A percentile compares a stretch with the other conserved stretches of the same genome.
Evolutionary conservation across 2,888 invertebrate species (phyloP).

Genomic region (Caradrina clavipalpis): DNA sequence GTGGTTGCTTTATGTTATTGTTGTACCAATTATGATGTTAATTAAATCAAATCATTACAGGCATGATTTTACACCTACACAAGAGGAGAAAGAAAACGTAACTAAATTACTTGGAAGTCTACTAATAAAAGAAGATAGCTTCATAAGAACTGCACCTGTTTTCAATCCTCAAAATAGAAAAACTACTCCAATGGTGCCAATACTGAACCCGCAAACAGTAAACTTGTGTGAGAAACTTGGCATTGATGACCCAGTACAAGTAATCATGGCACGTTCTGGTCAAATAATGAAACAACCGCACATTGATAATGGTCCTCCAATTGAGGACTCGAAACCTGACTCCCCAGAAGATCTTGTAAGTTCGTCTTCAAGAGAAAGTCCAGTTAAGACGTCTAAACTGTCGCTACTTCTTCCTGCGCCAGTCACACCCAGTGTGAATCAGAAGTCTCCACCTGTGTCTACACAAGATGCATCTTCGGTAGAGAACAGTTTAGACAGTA

Average conservation of each 20-base stretch:
- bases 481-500: conserved; percentile 69
- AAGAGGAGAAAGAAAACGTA: conserved; percentile 93
- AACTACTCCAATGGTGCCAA: conserved; percentile 85
- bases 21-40: background rate
- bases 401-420: conserved; percentile 80
- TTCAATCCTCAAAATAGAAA: conserved; percentile 86
- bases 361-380: conserved; percentile 49
- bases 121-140: conserved; percentile 93
- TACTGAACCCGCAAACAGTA: conserved; percentile 93
- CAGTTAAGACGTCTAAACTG: conserved; percentile 78
- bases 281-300: conserved; percentile 78
- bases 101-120: conserved; percentile 92
- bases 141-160: conserved; percentile 93
- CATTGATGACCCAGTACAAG: conserved; percentile 95
- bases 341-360: conserved; percentile 3
- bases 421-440: conserved; percentile 77
- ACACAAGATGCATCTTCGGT: conserved; percentile 69
- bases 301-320: conserved; percentile 34
- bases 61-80: conserved; percentile 93
- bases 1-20: background rate
- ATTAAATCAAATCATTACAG: conserved; percentile 81
- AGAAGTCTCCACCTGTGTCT: conserved; percentile 63
- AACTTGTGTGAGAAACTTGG: conserved; percentile 92
- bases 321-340: background rate
- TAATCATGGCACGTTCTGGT: conserved; percentile 90